Conservation (phyloP, 2,113 vertebrate species). For the Puma concolor region DNA sequence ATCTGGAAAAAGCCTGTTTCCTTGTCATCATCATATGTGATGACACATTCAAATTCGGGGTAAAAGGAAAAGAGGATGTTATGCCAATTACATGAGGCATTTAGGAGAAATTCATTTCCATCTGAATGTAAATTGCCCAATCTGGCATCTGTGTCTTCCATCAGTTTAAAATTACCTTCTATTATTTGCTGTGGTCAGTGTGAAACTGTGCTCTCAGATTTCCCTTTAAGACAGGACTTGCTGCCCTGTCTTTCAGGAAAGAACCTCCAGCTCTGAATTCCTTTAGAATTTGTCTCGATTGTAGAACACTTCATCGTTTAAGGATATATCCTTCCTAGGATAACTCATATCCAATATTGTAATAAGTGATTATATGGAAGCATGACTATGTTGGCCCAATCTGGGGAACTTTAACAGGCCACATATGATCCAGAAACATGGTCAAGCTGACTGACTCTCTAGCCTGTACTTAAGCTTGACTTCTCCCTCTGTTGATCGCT, state of each 20-base stretch:
- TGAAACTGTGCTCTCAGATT: not conserved
- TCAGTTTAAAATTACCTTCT: not conserved
- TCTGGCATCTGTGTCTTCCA: not conserved
- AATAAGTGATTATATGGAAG: not conserved
- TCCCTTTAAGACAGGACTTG: not conserved
- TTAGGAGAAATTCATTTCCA: not conserved
- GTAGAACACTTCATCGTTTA: not conserved
- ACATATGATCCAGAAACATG: not conserved
- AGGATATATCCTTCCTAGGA: rapidly evolving
- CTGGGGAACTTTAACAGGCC: not conserved
- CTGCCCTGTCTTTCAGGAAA: not conserved
- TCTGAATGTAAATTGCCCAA: not conserved
- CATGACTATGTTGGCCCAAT: not conserved
- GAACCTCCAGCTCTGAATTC: not conserved
- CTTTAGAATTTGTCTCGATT: not conserved
- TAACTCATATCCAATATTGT: not conserved
- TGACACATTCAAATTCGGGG: not conserved
- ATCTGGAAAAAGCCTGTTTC: not conserved
- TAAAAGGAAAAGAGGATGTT: not conserved
- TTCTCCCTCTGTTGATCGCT: not conserved
- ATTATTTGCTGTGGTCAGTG: not conserved
- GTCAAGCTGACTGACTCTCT: not conserved
- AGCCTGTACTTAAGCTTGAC: not conserved
- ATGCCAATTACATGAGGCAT: not conserved
- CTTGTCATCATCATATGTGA: not conserved